Conservation (phyloP, 2,113 vertebrate species). For the Hyla sarda region DNA sequence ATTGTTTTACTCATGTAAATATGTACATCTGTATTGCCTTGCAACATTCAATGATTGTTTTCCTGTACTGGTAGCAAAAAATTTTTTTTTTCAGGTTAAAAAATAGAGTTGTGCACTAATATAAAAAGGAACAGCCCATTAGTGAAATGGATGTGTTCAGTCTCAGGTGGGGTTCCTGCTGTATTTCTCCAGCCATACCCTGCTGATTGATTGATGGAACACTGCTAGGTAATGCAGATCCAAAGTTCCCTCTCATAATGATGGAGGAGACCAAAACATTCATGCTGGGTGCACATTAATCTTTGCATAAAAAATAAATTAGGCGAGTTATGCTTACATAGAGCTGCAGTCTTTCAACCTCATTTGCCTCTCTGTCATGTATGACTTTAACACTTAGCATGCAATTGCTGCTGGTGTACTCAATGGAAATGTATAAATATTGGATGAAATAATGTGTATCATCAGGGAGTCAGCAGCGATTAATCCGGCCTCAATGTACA, state of each 20-base stretch:
- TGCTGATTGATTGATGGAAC: conserved; percentile 60
- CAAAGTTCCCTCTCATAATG: conserved; percentile 59
- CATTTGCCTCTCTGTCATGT: conserved; percentile 50
- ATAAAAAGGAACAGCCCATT: conserved; percentile 55
- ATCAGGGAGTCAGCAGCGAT: conserved; percentile 28
- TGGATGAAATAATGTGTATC: conserved; percentile 27
- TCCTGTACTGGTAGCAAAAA: background rate
- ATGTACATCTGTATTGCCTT: conserved; percentile 8
- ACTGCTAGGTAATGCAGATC: conserved; percentile 58
- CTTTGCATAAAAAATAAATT: conserved; percentile 61
- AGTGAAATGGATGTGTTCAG: conserved; percentile 52
- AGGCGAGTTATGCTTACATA: conserved; percentile 55
- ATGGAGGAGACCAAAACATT: conserved; percentile 60
- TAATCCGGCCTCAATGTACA: background rate
- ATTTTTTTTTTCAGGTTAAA: background rate
- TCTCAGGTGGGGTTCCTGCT: conserved; percentile 57
- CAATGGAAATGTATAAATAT: conserved; percentile 43
- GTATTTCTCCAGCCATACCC: conserved; percentile 55
- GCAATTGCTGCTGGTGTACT: conserved; percentile 29
- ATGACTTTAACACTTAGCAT: conserved; percentile 41
- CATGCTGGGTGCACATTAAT: conserved; percentile 59
- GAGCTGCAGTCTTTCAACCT: conserved; percentile 46
- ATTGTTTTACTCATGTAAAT: background rate
- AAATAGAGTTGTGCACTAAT: conserved; percentile 32
- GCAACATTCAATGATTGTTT: background rate